These are phyloP conservation scores for Liparis tanakae DNA, from an alignment of 2,797 vertebrate genomes.

Conservation along the genomic window DNA sequence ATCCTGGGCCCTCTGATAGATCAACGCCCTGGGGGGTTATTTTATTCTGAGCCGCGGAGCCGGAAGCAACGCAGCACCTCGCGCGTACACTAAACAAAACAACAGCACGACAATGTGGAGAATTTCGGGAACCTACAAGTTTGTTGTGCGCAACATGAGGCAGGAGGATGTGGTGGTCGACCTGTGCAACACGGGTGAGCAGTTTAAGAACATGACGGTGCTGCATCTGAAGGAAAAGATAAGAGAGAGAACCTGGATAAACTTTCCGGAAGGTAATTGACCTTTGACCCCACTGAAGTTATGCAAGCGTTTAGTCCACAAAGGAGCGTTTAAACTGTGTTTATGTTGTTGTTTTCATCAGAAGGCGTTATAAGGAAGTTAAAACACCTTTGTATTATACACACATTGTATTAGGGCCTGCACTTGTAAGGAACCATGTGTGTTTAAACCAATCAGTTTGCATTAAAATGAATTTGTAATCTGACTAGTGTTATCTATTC, in stretches of 20 bases:
- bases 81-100: not conserved
- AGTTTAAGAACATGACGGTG: constrained; percentile 67
- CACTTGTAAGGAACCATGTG: no score
- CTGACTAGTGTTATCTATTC: no score
- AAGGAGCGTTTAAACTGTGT: no score
- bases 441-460: no score
- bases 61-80: not conserved
- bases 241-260: constrained; percentile 20
- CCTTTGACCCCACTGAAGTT: not conserved
- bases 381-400: no score
- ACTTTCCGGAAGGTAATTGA: constrained; percentile 55
- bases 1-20: not conserved
- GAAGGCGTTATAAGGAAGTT: no score
- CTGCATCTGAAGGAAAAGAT: constrained; percentile 70
- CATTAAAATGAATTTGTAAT: no score
- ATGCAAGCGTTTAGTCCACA: no score
- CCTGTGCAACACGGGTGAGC: constrained; percentile 68
- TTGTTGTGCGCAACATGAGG: constrained; percentile 58
- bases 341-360: no score
- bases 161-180: constrained; percentile 66
- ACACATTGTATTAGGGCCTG: no score
- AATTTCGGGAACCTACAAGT: constrained; percentile 77
- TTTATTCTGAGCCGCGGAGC: not conserved
- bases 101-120: constrained; percentile 67
- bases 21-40: not conserved